Evolutionary conservation across 2,113 vertebrate genomes (phyloP), one percentile per base, ranked within the genome.

Genomic region (Carassius auratus): DNA sequence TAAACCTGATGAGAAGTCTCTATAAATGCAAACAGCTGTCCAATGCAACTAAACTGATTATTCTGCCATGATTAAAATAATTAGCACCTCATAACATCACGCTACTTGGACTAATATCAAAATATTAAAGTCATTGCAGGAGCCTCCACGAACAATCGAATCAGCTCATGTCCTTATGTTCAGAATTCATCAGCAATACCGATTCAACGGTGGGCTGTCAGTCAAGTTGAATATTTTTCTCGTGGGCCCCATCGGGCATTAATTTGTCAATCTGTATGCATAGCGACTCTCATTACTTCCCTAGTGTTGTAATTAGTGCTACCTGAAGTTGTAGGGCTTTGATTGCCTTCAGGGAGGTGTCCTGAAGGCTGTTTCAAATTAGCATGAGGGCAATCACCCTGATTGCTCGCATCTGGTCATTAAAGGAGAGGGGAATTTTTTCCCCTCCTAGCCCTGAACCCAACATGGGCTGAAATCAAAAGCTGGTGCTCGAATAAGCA

Each of bases 391-490:
- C 84, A 88, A 91, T 91, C 91, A 89, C 88, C 90, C 91, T 94
- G 92, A 93, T 95, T 93, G 92, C 93, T 93, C 92, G 89, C 93
- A 93, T 94, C 93, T 95, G 93, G 93, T 88, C 90, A 88, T 92
- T 94, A 92, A 91, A 93, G 80, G 83, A 90, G 87, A 90, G 8
- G 26, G 48, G 84, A 84, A 86, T 74, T 84, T 80, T 84, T 23
- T 50, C 71, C 88, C 78, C 82, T 85, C 86, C 68, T 55, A 45
- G 71, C 21, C 52, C 66, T 38, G 19, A 62, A 59, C 21, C 62
- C 14, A 85, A 82, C 85, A 76, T 48, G 48, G 17, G 13, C 52
- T 73, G 59, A 85, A 73, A 77, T 89, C 81, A 86, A 84, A 89
- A 89, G 84, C 38, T 15, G 78, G 76, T 57, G 42, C 50, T 21